phyloP scores from a whole-genome alignment of 2,888 invertebrate genomes.

The Erebia palarica region DNA sequence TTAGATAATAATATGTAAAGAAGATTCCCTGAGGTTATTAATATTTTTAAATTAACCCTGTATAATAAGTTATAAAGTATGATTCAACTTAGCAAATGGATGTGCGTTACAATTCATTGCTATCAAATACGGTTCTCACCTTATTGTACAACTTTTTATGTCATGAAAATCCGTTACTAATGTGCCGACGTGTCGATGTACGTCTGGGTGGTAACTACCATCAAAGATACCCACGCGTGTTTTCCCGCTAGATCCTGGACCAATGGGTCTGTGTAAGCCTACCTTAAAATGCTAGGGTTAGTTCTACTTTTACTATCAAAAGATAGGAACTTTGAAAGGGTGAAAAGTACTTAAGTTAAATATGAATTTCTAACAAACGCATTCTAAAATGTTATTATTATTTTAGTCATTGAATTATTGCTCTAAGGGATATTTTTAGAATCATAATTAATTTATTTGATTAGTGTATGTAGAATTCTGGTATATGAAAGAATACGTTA shows the following conservation, averaged over 20 bases:
- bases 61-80: not conserved
- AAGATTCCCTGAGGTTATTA: not conserved
- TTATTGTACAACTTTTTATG: too few relatives aligned
- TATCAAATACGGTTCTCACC: too few relatives aligned
- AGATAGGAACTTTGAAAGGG: slow-evolving; percentile 6
- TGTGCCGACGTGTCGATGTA: too few relatives aligned
- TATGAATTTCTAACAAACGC: not conserved
- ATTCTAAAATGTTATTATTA: not conserved
- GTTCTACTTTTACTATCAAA: slow-evolving; percentile 19
- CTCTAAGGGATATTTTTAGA: slow-evolving; percentile 10
- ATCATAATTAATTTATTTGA: not conserved
- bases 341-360: slow-evolving; percentile 1
- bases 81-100: not conserved
- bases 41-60: not conserved
- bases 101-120: not conserved
- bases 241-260: too few relatives aligned
- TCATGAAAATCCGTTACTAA: too few relatives aligned
- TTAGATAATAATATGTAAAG: too few relatives aligned
- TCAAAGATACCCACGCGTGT: too few relatives aligned
- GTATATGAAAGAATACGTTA: too few relatives aligned
- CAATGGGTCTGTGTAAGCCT: too few relatives aligned
- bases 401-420: slow-evolving; percentile 9
- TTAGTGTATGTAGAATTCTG: too few relatives aligned
- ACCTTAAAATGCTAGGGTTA: too few relatives aligned
- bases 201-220: too few relatives aligned